Evolutionary conservation across 2,888 invertebrate species (phyloP).

Genomic region (Tenthredo notha): DNA sequence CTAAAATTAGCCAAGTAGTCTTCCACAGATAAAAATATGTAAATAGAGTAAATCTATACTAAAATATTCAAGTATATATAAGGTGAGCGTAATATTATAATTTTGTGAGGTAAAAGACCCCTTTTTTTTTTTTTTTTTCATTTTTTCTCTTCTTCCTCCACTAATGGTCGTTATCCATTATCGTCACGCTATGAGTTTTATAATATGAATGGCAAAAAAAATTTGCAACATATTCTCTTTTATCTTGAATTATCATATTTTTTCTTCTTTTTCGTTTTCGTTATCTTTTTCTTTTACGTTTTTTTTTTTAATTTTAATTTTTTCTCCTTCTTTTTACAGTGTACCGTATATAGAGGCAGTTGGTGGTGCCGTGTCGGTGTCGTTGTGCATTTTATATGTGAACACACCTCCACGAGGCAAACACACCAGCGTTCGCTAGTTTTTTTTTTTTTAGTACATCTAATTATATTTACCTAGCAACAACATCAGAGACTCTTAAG

Average conservation of each 20-base stretch:
- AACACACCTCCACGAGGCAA: constrained; percentile 65
- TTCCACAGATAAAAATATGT: constrained; percentile 78
- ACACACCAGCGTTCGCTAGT: constrained; percentile 60
- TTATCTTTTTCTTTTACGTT: constrained; percentile 56
- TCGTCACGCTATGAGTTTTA: constrained; percentile 69
- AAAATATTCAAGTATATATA: constrained; percentile 78
- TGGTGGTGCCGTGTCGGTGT: constrained; percentile 61
- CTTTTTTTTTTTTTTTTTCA: constrained; percentile 63
- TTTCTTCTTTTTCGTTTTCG: constrained; percentile 61
- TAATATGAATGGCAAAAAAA: constrained; percentile 68
- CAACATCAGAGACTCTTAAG: constrained; percentile 82
- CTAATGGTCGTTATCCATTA: constrained; percentile 69
- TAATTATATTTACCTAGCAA: constrained; percentile 76
- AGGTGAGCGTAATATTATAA: constrained; percentile 77
- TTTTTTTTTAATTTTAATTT: constrained; percentile 36
- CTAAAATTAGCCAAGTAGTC: constrained; percentile 77
- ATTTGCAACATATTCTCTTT: constrained; percentile 66
- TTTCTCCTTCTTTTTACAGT: constrained; percentile 58
- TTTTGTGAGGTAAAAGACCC: constrained; percentile 77
- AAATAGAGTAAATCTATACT: constrained; percentile 79
- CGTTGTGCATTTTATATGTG: constrained; percentile 66
- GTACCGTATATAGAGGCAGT: constrained; percentile 67
- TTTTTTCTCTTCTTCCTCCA: background rate
- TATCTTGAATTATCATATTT: constrained; percentile 33
- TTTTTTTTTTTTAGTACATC: constrained; percentile 54